Evolutionary conservation across 1,140 invertebrate species (phyloP).

Genomic region (Zaprionus ornatus): DNA sequence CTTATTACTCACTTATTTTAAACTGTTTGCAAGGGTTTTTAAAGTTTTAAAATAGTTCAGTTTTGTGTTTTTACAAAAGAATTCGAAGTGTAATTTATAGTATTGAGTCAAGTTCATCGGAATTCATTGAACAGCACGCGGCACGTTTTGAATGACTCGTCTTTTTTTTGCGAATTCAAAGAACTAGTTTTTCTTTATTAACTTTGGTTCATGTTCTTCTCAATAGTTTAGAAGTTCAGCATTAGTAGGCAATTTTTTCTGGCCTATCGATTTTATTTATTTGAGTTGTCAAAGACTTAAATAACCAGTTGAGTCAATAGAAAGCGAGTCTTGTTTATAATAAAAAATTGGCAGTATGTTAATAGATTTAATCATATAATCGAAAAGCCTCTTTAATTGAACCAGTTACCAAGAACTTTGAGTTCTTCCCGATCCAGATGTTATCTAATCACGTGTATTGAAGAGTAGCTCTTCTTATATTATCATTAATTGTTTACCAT

Average conservation of each 20-base stretch:
- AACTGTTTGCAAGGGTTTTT: background rate
- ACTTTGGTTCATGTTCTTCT: conserved; percentile 1
- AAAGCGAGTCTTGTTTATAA: background rate
- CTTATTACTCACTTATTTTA: background rate
- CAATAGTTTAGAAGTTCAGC: background rate
- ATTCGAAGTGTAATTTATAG: background rate
- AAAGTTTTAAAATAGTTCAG: background rate
- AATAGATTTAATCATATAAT: background rate
- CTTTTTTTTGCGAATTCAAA: background rate
- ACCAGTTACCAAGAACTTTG: background rate
- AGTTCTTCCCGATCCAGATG: background rate
- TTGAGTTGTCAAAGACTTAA: background rate
- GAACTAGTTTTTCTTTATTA: background rate
- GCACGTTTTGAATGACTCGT: conserved; percentile 12
- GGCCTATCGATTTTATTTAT: background rate
- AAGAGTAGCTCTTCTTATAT: too few species aligned
- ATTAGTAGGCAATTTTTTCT: conserved; percentile 7
- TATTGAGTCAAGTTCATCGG: background rate
- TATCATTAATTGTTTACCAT: background rate
- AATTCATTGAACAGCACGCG: conserved; percentile 6
- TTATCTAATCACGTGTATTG: background rate
- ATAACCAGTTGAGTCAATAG: conserved; percentile 8
- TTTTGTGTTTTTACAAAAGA: background rate
- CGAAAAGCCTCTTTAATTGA: background rate
- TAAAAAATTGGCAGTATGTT: background rate